A percentile compares a stretch with the other conserved stretches of the same genome.
Evolutionary conservation across 23 tunicate species (phyloP).

Genomic region (Botrylloides violaceus): DNA sequence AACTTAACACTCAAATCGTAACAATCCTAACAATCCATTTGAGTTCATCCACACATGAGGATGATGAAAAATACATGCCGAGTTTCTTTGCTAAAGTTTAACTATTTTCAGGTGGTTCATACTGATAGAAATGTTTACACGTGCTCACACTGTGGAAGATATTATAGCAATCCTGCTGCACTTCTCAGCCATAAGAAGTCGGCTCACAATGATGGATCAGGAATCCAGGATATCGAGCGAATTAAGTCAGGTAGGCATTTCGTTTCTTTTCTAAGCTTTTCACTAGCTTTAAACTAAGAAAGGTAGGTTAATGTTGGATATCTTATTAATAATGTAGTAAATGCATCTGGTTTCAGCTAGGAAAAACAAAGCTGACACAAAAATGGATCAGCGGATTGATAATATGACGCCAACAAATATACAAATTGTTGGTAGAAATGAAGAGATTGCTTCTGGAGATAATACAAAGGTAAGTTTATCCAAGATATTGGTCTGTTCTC

Average conservation of each 20-base stretch:
- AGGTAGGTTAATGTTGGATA: not conserved
- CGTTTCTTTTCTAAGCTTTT: no score
- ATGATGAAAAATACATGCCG: no score
- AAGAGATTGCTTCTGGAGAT: not conserved
- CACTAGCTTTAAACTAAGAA: not conserved
- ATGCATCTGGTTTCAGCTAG: not conserved
- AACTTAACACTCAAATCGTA: no score
- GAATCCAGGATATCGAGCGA: slow-evolving; percentile 3
- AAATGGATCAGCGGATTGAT: not conserved
- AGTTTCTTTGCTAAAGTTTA: no score
- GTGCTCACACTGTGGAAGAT: slow-evolving; percentile 56
- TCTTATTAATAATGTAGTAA: no score
- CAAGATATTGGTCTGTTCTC: no score
- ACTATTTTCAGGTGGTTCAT: slow-evolving; percentile 65
- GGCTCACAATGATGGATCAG: slow-evolving; percentile 24
- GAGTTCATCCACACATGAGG: no score
- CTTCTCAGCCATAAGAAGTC: slow-evolving; percentile 32
- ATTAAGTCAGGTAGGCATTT: not conserved
- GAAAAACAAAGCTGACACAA: not conserved
- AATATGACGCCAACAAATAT: not conserved
- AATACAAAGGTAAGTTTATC: not conserved
- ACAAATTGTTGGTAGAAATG: not conserved
- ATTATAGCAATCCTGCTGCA: slow-evolving; percentile 25
- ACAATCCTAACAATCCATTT: no score
- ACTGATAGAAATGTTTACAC: slow-evolving; percentile 38